phyloP scores from a whole-genome alignment of 2,888 invertebrate species.

The Heliconius aoede region DNA sequence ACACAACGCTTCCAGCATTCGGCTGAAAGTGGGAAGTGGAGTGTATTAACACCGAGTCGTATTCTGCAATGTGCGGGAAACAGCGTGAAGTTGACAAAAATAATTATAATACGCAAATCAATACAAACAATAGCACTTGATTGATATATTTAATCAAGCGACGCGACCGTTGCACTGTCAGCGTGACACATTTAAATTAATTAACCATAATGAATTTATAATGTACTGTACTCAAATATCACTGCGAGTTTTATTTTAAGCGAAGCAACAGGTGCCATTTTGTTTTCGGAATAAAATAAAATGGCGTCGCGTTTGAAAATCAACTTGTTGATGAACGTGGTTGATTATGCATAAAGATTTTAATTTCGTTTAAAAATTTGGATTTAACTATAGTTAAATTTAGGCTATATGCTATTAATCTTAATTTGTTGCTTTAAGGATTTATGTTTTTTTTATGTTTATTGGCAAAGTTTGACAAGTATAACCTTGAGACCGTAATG shows the following conservation, averaged over 20 bases:
- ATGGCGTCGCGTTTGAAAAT: slow-evolving; percentile 3
- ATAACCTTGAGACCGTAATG: neutral
- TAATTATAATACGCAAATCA: neutral
- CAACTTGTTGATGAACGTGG: slow-evolving; percentile 9
- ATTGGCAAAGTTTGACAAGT: neutral
- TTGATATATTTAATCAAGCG: slow-evolving; percentile 12
- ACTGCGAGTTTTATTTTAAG: slow-evolving; percentile 14
- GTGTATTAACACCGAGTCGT: too few relatives aligned
- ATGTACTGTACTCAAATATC: neutral
- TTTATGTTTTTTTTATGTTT: neutral
- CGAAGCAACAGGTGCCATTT: slow-evolving; percentile 20
- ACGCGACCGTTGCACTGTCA: slow-evolving; percentile 1
- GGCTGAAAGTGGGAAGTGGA: too few relatives aligned
- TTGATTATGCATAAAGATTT: neutral
- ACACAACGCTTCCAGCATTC: too few relatives aligned
- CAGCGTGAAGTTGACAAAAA: neutral
- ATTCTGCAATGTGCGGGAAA: too few relatives aligned
- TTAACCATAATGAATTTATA: slow-evolving; percentile 19
- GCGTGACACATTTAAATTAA: slow-evolving; percentile 11
- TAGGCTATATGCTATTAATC: neutral
- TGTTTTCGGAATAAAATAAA: slow-evolving; percentile 8
- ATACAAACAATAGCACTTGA: slow-evolving; percentile 10
- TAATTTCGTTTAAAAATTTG: neutral
- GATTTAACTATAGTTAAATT: neutral
- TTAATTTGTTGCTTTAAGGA: neutral